Evolutionary conservation across 2,888 invertebrate species (phyloP), one percentile per base, ranked within the genome.

Genomic region (Epistrophe eligans): DNA sequence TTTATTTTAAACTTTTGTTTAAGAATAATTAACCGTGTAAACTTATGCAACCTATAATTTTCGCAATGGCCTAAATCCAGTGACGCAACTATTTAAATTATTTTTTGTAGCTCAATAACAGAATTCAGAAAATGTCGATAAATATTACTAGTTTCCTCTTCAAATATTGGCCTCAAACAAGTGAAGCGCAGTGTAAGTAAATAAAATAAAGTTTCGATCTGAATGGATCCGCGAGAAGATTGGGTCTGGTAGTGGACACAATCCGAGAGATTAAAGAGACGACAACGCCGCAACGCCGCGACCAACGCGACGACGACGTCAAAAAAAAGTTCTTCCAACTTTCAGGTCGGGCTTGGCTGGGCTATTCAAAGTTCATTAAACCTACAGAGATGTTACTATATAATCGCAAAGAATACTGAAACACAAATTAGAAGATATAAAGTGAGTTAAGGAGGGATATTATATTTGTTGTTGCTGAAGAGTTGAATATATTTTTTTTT

Each of bases 321-420:
- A n/a, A n/a, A 35, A 67, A 66, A 48, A 50, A 50, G 9, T 32
- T 50, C 10, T 17, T 50, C 8, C 17, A 43, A 24, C 13, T 48
- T 19, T 15, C 28, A 38, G 43, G 43, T 72, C 15, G 77, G 73
- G 35, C 76, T 77, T 67, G 67, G 43, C 71, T 35, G 9, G 11
- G 35, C 73, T 73, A 66, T 77, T 81, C 67, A 62, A 72, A 85
- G 85, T 85, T 85, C 85, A 81, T 81, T 77, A 81, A 52, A 85
- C 58, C 67, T 81, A 38, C 19, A 24, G 52, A 66, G 66, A 64
- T 80, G 84, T 80, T 80, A 80, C 84, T 58, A 71, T 32, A 32
- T 71, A 72, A 70, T 66, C 45, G 17, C 50, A 60, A 9, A 48
- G 60, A 67, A 28, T 13, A 52, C 13, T 52, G 11, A 19, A 52